phyloP scores from a whole-genome alignment of 2,888 invertebrate genomes.

The Coelopa pilipes region DNA sequence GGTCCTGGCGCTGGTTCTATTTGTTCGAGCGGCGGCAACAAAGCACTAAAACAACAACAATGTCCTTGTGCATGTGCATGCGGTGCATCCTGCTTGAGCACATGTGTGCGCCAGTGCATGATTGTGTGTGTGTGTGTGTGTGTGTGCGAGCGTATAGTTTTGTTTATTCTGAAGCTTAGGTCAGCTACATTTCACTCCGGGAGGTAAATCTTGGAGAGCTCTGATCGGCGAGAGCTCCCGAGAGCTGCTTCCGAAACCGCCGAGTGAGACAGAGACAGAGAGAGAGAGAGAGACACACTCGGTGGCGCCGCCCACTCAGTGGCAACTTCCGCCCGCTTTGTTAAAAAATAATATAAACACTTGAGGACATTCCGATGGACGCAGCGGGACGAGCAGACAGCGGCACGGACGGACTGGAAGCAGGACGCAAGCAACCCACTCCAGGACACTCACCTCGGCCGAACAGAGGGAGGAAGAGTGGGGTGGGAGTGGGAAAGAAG shows the following conservation, averaged over 20 bases:
- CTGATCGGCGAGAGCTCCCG: constrained; percentile 9
- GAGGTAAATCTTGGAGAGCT: constrained; percentile 41
- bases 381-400: neutral
- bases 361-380: constrained; percentile 19
- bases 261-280: constrained; percentile 42
- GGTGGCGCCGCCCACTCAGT: constrained; percentile 20
- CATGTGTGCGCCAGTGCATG: constrained; percentile 25
- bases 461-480: too few species aligned
- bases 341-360: constrained; percentile 30
- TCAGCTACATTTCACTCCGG: constrained; percentile 59
- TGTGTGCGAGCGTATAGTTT: constrained; percentile 5
- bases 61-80: neutral
- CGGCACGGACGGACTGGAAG: constrained; percentile 14
- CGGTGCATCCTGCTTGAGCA: neutral
- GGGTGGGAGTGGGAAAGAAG: too few species aligned
- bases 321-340: constrained; percentile 27
- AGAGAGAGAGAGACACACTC: constrained; percentile 22
- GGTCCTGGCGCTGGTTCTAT: too few species aligned
- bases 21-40: neutral
- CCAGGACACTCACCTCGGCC: neutral
- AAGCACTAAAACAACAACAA: constrained; percentile 26
- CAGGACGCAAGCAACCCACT: constrained; percentile 12
- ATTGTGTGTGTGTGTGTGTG: neutral
- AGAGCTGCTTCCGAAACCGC: constrained; percentile 41
- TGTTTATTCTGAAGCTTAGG: constrained; percentile 60